Evolutionary conservation across 1,140 invertebrate genomes (phyloP), one percentile per base, ranked within the genome.

Genomic region (Drosophila takahashii): DNA sequence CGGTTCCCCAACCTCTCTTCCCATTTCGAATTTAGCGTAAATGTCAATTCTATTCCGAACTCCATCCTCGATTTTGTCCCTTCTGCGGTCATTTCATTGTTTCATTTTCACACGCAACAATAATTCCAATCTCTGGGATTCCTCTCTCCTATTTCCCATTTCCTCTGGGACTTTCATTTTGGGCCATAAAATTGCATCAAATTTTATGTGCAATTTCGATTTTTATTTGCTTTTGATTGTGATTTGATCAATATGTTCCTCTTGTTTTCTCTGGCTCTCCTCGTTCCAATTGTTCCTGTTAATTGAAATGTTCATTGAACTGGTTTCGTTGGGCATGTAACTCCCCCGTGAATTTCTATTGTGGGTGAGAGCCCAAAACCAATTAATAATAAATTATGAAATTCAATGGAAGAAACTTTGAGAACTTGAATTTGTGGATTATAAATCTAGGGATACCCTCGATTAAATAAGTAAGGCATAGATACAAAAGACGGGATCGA

Each of bases 301-400:
- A 87, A 87, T 89, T 87, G 83, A 87, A 87, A 89, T 87, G 84
- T 83, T 69, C 83, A 87, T 57, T 56, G 57, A 56, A 64, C 71
- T 66, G 71, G 60, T 53, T 57, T 53, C 39, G 48, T 53, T 47
- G 52, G 39, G n/a, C 62, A 54, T 66, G 61, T 71, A 78, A 81
- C 60, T 85, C 83, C 79, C 75, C 74, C 60, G 65, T 75, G 85
- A 62, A 59, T 61, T 34, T 27, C 36, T 36, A 36, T 39, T 47
- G 69, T 42, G 41, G 39, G 37, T 39, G 22, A 3, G 5, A 52
- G 26, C 44, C 81, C 50, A 61, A 81, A 72, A 70, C 50, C 79
- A 86, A 86, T 86, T 86, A 86, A 87, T 86, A 87, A 71, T 86
- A 83, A 86, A 86, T 86, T 86, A 87, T 87, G 81, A 52, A 87